phyloP scores from a whole-genome alignment of 2,113 vertebrate genomes.

The Turnix velox region DNA sequence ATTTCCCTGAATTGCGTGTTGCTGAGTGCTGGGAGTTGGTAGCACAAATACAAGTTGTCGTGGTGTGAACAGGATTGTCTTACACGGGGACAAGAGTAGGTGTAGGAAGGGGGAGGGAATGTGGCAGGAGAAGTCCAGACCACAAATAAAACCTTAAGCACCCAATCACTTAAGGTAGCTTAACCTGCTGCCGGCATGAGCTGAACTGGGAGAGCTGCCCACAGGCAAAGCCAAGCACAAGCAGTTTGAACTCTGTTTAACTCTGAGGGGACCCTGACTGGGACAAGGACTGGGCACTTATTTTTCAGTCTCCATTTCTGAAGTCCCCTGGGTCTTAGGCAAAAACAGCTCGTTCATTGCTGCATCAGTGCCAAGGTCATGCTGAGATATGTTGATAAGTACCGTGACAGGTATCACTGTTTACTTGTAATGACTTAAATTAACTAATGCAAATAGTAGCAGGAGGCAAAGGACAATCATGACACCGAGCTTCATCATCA shows the following conservation, averaged over 20 bases:
- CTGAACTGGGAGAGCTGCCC: background rate
- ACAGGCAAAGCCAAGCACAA: accelerated
- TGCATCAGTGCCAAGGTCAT: background rate
- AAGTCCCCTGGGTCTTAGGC: background rate
- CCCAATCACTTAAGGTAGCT: constrained; percentile 14
- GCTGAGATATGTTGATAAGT: background rate
- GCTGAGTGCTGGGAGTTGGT: background rate
- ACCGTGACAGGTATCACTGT: accelerated
- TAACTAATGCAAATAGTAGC: background rate
- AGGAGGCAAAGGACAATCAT: background rate
- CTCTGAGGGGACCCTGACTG: background rate
- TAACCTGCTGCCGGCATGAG: background rate
- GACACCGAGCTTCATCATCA: accelerated
- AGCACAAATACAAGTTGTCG: background rate
- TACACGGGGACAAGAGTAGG: background rate
- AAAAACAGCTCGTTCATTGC: background rate
- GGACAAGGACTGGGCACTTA: background rate
- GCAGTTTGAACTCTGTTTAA: background rate
- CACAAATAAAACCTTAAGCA: constrained; percentile 8
- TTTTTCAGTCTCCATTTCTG: background rate
- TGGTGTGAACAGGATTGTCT: no score
- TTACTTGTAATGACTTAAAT: background rate
- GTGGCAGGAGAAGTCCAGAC: background rate
- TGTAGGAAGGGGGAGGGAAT: background rate
- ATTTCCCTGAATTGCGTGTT: background rate